Percentiles rank a stretch among this genome's conserved stretches.
These are phyloP conservation scores for Raja brachyura DNA, from an alignment of 2,113 vertebrate species.

Conservation along the genomic window DNA sequence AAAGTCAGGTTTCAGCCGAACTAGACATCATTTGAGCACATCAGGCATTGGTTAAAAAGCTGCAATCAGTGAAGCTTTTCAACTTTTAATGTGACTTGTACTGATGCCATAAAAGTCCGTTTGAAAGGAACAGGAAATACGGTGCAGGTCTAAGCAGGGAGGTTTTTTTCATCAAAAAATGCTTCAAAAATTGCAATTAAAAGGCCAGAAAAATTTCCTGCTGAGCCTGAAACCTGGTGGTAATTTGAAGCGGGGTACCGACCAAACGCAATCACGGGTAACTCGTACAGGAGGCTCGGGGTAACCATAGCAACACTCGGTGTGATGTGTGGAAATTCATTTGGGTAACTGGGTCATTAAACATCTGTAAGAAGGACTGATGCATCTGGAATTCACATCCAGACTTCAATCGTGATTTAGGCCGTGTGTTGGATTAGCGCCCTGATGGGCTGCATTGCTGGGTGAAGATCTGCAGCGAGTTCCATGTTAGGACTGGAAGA, in stretches of 20 bases:
- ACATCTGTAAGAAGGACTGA: too few species aligned
- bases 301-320: not conserved
- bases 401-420: not conserved
- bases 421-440: not conserved
- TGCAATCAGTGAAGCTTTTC: not conserved
- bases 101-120: not conserved
- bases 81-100: not conserved
- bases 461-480: not conserved
- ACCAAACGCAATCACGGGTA: not conserved
- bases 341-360: not conserved
- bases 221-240: not conserved
- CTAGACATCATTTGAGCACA: not conserved
- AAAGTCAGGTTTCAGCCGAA: not conserved
- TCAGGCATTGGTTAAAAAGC: not conserved
- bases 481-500: not conserved
- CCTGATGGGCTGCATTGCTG: not conserved
- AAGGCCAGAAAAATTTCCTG: not conserved
- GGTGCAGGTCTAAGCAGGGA: not conserved
- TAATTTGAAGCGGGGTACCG: not conserved
- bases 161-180: not conserved
- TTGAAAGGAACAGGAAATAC: not conserved
- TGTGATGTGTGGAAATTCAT: not conserved
- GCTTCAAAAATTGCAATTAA: not conserved
- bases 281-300: not conserved
- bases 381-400: not conserved